Percentiles rank a stretch among this genome's conserved stretches.
phyloP scores from a whole-genome alignment of 2,888 invertebrate genomes.

The Thysanoteuthis rhombus region DNA sequence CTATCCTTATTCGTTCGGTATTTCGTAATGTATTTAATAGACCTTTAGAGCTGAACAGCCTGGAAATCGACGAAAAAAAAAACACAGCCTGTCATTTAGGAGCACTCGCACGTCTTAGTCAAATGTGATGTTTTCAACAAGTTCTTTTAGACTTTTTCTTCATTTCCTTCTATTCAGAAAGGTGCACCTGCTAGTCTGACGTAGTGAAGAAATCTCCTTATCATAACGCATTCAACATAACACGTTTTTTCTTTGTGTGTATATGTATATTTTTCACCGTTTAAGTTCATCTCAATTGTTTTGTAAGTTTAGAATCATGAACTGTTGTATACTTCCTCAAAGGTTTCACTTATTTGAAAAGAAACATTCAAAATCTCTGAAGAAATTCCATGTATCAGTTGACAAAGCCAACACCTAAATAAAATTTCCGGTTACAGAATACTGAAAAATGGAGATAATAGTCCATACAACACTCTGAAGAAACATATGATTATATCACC shows the following conservation, averaged over 20 bases:
- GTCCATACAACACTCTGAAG: too few relatives aligned
- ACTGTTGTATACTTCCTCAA: too few relatives aligned
- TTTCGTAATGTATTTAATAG: not conserved
- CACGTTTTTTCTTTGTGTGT: not conserved
- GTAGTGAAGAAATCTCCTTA: not conserved
- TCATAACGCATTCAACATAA: not conserved
- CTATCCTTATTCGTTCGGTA: not conserved
- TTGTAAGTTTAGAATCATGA: too few relatives aligned
- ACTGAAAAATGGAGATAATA: too few relatives aligned
- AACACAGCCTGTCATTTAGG: not conserved
- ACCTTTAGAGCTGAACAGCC: not conserved
- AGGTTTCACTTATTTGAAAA: too few relatives aligned
- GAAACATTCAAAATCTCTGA: too few relatives aligned
- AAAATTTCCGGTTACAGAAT: too few relatives aligned
- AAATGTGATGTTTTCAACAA: not conserved
- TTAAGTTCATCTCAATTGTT: too few relatives aligned
- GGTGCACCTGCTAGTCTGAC: not conserved
- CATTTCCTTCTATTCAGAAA: not conserved
- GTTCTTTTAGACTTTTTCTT: not conserved
- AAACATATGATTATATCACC: too few relatives aligned
- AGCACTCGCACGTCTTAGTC: not conserved
- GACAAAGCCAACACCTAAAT: too few relatives aligned
- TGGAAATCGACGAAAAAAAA: not conserved
- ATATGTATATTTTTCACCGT: too few relatives aligned
- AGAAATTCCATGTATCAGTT: too few relatives aligned